phyloP scores from a whole-genome alignment of 2,113 vertebrate species.

The Gadus macrocephalus region DNA sequence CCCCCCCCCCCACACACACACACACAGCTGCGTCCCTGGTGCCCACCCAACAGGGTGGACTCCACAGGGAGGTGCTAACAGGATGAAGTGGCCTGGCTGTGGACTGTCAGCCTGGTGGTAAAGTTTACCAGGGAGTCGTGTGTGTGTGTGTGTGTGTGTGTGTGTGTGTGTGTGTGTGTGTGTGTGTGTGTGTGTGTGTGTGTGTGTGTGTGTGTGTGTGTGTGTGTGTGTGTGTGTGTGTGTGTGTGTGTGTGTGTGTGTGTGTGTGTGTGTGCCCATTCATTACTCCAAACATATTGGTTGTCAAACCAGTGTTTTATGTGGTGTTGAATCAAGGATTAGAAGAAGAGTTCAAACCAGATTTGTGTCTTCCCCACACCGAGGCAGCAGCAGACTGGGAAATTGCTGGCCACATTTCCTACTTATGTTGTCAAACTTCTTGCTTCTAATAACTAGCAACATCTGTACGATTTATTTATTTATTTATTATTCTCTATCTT shows the following conservation, averaged over 20 bases:
- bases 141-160: conserved; percentile 18
- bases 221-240: too few species aligned
- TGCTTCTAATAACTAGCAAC: not conserved
- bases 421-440: not conserved
- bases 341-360: too few species aligned
- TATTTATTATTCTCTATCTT: too few species aligned
- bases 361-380: too few species aligned
- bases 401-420: not conserved
- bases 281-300: too few species aligned
- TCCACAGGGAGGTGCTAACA: conserved; percentile 45
- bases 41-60: conserved; percentile 33
- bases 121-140: conserved; percentile 62
- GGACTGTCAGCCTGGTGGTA: conserved; percentile 50
- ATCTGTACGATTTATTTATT: not conserved
- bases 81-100: conserved; percentile 23
- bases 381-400: too few species aligned
- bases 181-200: conserved; percentile 10
- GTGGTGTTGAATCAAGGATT: too few species aligned
- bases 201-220: not conserved
- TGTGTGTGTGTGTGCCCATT: too few species aligned
- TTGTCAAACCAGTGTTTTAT: too few species aligned
- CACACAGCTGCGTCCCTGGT: conserved; percentile 21
- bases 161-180: conserved; percentile 6
- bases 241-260: too few species aligned
- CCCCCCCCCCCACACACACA: not conserved